These are phyloP conservation scores for Tiliacea citrago DNA, from an alignment of 2,888 invertebrate species.

Conservation along the genomic window DNA sequence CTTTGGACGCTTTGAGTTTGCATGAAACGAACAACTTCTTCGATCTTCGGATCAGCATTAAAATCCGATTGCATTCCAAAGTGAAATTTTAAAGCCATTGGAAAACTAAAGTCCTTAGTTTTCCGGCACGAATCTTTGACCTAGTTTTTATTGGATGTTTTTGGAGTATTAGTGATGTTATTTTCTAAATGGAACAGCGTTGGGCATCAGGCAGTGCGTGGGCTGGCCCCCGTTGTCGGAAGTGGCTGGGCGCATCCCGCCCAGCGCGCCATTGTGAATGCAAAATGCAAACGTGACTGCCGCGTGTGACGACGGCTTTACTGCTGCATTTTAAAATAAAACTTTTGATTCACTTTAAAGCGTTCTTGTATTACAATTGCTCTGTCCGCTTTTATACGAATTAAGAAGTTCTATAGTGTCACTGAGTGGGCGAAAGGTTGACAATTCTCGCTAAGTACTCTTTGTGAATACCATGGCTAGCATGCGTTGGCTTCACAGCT, in stretches of 20 bases:
- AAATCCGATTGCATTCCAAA: constrained; percentile 36
- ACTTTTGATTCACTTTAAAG: constrained; percentile 54
- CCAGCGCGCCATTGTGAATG: constrained; percentile 74
- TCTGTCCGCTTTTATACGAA: constrained; percentile 12
- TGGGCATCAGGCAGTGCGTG: constrained; percentile 63
- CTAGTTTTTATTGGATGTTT: constrained; percentile 41
- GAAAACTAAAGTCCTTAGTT: constrained; percentile 19
- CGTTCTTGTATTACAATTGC: constrained; percentile 32
- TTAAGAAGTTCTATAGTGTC: constrained; percentile 21
- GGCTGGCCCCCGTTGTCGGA: constrained; percentile 75
- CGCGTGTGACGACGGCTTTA: constrained; percentile 71
- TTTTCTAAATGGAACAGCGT: constrained; percentile 43
- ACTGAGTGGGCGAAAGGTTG: constrained; percentile 22
- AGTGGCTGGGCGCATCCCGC: constrained; percentile 75
- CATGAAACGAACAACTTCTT: constrained; percentile 14
- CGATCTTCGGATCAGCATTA: constrained; percentile 18
- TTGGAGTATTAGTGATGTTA: constrained; percentile 34
- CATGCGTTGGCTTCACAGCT: constrained; percentile 16
- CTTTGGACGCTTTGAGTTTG: constrained; percentile 8
- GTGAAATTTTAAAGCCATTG: constrained; percentile 33
- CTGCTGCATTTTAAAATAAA: constrained; percentile 68
- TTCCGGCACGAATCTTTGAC: constrained; percentile 35
- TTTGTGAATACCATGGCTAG: constrained; percentile 14
- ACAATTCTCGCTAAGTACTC: constrained; percentile 20
- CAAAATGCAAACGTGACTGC: constrained; percentile 79